Base-by-base conservation (phyloP, 2,797 vertebrate genomes). In the Geotrypetes seraphini region DNA sequence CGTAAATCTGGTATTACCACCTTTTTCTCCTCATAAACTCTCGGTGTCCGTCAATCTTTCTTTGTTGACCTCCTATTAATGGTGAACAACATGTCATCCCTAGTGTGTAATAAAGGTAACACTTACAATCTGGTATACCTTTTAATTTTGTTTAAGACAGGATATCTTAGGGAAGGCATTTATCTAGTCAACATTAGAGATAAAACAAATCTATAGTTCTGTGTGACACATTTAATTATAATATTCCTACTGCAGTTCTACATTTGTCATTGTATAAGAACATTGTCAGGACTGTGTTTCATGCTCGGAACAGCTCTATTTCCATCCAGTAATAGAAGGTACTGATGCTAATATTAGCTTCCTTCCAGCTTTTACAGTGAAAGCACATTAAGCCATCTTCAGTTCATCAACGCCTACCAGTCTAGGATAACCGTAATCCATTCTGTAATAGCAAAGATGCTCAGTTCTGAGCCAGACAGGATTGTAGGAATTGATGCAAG, bases 311-410 rank as follows among this genome's bases (percentile, higher is more conserved):
- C 33, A 48, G 38, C 44, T 65, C 58, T 53, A 39, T 68, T 66
- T 64, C 46, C 49, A 43, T 67, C 66, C 47, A 47, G 41, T 42
- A 65, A 40, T 44, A 52, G 33, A 59, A 39, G 63, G 30, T 45
- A 37, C 41, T 60, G 47, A 64, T 60, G 47, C 12, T 60, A 53
- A 49, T 48, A 59, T 51, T 44, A 30, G 21, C 18, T 39, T 57
- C 50, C 34, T 47, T 7, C 7, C 53, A 60, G 59, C 42, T 37
- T 42, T 33, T 36, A 12, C 33, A 63, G 44, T 47, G 56, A 50
- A 69, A 55, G 35, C 42, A 50, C 47, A 56, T 61, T 64, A 63
- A 68, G 62, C 25, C 34, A 39, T 52, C 60, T 53, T 57, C 43
- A 19, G 36, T 46, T 66, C 50, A 47, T 67, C 63, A 44, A 28